These are phyloP conservation scores for Hyperoodon ampullatus DNA, from an alignment of 2,113 vertebrate species.

Conservation along the genomic window DNA sequence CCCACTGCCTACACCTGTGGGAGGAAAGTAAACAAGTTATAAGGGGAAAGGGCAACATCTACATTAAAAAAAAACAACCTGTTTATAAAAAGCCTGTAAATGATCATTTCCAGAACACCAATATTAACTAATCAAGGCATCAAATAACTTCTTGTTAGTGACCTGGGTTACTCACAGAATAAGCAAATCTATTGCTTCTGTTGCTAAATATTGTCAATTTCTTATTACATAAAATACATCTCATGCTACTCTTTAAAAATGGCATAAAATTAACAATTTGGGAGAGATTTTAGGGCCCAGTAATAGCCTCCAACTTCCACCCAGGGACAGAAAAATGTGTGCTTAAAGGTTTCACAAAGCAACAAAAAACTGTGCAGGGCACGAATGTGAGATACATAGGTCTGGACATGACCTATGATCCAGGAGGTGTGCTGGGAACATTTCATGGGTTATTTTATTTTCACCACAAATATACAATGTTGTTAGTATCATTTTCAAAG, in stretches of 20 bases:
- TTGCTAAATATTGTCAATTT: not conserved
- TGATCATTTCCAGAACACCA: constrained; percentile 2
- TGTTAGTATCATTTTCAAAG: not conserved
- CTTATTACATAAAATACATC: not conserved
- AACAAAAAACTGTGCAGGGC: not conserved
- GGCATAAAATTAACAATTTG: not conserved
- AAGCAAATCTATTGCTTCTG: not conserved
- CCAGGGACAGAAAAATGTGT: not conserved
- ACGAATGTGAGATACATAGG: not conserved
- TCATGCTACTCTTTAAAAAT: not conserved
- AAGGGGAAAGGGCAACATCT: not conserved
- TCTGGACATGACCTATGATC: not conserved
- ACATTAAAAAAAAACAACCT: not conserved
- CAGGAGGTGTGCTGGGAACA: not conserved
- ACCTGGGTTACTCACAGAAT: not conserved
- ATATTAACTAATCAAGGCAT: constrained; percentile 37
- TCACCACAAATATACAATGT: not conserved
- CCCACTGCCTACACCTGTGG: constrained; percentile 56
- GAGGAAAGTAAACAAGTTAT: constrained; percentile 40
- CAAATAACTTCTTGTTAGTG: not conserved
- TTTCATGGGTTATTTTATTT: not conserved
- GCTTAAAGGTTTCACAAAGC: not conserved
- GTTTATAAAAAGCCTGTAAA: not conserved
- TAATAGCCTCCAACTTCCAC: not conserved
- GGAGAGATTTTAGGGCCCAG: not conserved